Percentiles rank a stretch among this genome's conserved stretches.
Evolutionary conservation across 2,888 invertebrate genomes (phyloP).

Genomic region (Papilio demoleus): DNA sequence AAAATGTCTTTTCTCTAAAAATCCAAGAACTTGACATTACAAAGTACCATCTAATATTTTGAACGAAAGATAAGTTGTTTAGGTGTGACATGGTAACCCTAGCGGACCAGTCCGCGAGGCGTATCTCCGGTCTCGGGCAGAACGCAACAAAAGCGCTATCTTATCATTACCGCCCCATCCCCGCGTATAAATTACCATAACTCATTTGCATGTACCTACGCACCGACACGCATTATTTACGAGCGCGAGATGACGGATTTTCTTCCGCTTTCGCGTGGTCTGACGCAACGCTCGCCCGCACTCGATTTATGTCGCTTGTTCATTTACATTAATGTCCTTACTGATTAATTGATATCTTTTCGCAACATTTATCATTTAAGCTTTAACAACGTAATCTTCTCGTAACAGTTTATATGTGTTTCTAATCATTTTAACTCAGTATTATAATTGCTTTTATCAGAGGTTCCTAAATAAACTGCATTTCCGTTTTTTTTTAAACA

Average conservation of each 20-base stretch:
- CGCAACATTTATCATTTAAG: slow-evolving; percentile 9
- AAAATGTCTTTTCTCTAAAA: too few species aligned
- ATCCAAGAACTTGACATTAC: too few species aligned
- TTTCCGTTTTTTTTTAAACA: too few species aligned
- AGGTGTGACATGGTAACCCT: slow-evolving; percentile 15
- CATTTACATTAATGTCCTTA: slow-evolving; percentile 31
- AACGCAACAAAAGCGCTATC: slow-evolving; percentile 74
- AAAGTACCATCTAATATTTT: not conserved
- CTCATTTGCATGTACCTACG: slow-evolving; percentile 78
- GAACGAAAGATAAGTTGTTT: not conserved
- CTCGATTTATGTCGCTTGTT: slow-evolving; percentile 33
- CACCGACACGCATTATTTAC: slow-evolving; percentile 73
- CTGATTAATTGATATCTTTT: slow-evolving; percentile 25
- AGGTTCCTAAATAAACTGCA: not conserved
- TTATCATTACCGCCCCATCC: slow-evolving; percentile 76
- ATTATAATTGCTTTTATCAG: not conserved
- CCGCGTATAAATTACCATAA: slow-evolving; percentile 78
- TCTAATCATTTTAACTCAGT: not conserved
- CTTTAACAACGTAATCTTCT: slow-evolving; percentile 12
- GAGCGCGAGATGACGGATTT: slow-evolving; percentile 78
- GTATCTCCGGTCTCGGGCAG: slow-evolving; percentile 66
- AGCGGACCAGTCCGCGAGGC: slow-evolving; percentile 51
- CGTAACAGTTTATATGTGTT: not conserved
- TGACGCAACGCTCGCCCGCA: slow-evolving; percentile 28
- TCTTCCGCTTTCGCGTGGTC: slow-evolving; percentile 70